Evolutionary conservation across 2,888 invertebrate species (phyloP).

Genomic region (Hypolimnas misippus): DNA sequence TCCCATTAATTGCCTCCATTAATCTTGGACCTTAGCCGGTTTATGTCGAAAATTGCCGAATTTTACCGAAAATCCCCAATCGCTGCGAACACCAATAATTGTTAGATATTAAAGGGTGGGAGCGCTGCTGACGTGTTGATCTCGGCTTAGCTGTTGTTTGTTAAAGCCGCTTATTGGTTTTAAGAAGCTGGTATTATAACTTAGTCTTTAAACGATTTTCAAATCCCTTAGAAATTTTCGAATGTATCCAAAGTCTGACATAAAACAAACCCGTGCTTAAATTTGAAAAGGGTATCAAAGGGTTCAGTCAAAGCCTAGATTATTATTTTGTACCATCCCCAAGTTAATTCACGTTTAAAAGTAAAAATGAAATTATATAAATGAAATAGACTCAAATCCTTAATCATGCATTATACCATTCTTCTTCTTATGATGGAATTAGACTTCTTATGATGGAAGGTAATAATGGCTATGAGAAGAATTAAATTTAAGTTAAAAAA

Average conservation of each 20-base stretch:
- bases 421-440: no score
- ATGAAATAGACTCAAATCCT: no score
- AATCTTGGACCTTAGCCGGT: conserved; percentile 67
- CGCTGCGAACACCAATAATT: conserved; percentile 38
- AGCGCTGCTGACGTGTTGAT: conserved; percentile 43
- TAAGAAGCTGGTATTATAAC: conserved; percentile 24
- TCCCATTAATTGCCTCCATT: conserved; percentile 68
- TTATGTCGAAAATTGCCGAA: conserved; percentile 44
- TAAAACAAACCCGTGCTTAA: no score
- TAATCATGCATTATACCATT: no score
- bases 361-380: no score
- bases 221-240: neutral
- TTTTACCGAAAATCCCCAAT: conserved; percentile 40
- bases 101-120: conserved; percentile 39
- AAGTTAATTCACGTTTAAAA: no score
- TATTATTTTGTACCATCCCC: no score
- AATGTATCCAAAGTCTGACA: neutral
- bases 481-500: no score
- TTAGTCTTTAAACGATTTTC: neutral
- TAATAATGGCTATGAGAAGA: no score
- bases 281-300: neutral
- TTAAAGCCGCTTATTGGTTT: conserved; percentile 23
- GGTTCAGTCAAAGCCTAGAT: no score
- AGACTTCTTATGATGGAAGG: no score
- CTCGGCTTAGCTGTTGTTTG: conserved; percentile 46